phyloP scores from a whole-genome alignment of 1,140 invertebrate genomes.

The Acyrthosiphon pisum region DNA sequence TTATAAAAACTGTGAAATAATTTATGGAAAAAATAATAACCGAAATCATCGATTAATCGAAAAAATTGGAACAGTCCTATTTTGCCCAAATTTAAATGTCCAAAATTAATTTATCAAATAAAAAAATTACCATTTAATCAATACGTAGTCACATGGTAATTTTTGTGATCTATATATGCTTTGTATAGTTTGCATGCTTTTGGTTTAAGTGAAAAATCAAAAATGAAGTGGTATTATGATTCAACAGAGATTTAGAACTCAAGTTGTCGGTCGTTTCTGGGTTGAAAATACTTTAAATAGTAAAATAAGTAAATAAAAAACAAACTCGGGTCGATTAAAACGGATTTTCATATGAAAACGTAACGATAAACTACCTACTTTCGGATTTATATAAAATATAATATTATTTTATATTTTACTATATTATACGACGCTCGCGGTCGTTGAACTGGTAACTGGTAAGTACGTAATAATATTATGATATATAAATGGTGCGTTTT shows the following conservation, averaged over 20 bases:
- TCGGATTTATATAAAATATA: neutral
- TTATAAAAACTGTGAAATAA: too few relatives aligned
- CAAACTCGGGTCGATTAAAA: neutral
- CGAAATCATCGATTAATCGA: too few relatives aligned
- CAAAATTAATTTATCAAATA: too few relatives aligned
- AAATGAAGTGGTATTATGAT: neutral
- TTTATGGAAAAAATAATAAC: too few relatives aligned
- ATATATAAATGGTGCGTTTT: neutral
- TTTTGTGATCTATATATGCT: neutral
- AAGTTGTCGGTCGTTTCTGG: neutral
- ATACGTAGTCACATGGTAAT: neutral
- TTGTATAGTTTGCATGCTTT: neutral
- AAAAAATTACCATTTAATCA: too few relatives aligned
- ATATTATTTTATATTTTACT: neutral
- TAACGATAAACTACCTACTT: neutral
- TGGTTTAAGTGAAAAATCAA: neutral
- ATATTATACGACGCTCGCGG: neutral
- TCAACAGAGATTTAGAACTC: neutral
- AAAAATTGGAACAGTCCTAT: too few relatives aligned
- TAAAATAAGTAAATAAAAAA: neutral
- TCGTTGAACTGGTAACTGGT: neutral
- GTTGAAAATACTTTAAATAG: neutral
- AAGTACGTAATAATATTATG: neutral
- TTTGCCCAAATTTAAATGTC: too few relatives aligned
- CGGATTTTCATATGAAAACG: neutral